phyloP scores from a whole-genome alignment of 2,797 vertebrate genomes.

The Limnodromus scolopaceus region DNA sequence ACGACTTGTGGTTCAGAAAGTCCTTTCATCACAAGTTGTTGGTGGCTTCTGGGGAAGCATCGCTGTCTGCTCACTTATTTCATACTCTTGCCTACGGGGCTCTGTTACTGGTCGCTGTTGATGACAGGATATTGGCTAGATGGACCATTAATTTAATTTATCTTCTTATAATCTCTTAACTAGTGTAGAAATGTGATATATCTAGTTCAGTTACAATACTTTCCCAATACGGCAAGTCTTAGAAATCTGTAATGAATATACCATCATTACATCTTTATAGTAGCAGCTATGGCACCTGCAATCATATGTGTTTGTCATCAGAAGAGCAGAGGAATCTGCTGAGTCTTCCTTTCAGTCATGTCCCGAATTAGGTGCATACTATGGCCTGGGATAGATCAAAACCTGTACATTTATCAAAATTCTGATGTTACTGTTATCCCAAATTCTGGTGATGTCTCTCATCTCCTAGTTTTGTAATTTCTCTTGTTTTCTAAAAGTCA shows the following conservation, averaged over 20 bases:
- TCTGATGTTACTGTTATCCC: not conserved
- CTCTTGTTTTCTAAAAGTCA: not conserved
- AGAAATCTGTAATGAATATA: not conserved
- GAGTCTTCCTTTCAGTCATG: not conserved
- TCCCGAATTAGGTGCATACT: not conserved
- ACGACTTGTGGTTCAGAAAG: not conserved
- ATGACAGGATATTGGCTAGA: not conserved
- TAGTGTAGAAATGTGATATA: not conserved
- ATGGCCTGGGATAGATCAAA: not conserved
- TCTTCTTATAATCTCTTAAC: not conserved
- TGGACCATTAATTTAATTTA: conserved; percentile 4
- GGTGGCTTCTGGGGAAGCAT: not conserved
- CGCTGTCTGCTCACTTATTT: not conserved
- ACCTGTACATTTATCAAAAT: not conserved
- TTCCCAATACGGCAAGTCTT: not conserved
- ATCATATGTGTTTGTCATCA: not conserved
- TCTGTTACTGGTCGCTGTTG: not conserved
- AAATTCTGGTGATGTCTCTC: not conserved
- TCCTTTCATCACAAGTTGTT: not conserved
- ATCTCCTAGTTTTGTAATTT: not conserved
- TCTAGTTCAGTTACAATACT: not conserved
- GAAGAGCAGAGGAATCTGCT: not conserved
- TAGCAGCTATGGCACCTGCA: not conserved
- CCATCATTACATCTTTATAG: not conserved
- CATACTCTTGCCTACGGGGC: not conserved